These are phyloP conservation scores for Erpobdella octoculata DNA, from an alignment of 2,888 invertebrate genomes.

Conservation along the genomic window DNA sequence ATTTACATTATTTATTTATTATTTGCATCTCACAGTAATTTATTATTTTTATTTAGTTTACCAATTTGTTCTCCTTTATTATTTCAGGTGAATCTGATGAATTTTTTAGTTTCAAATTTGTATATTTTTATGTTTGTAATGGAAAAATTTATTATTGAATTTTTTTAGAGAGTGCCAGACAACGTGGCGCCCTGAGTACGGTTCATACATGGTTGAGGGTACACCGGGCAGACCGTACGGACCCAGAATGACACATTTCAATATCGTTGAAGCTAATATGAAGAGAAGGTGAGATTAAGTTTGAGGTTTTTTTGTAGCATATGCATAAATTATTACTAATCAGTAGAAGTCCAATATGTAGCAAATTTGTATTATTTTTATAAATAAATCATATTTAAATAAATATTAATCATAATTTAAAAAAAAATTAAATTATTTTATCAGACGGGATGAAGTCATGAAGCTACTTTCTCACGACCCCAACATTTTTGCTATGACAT, in stretches of 20 bases:
- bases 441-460: constrained; percentile 64
- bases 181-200: constrained; percentile 91
- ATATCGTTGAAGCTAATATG: constrained; percentile 97
- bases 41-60: no score
- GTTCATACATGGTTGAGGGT: constrained; percentile 97
- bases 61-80: no score
- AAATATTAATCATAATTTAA: no score
- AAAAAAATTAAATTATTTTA: neutral
- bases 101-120: no score
- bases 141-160: no score
- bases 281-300: constrained; percentile 57
- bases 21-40: neutral
- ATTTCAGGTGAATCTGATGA: no score
- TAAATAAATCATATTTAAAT: no score
- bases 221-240: constrained; percentile 85
- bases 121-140: no score
- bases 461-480: constrained; percentile 58
- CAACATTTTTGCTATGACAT: constrained; percentile 62
- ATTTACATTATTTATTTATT: neutral
- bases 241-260: constrained; percentile 87
- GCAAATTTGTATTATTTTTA: no score
- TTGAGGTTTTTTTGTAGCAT: no score
- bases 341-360: no score
- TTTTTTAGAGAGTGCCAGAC: constrained; percentile 46
- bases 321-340: no score